These are phyloP conservation scores for Melikaiella ostensackeni DNA, from an alignment of 2,888 invertebrate species.

Conservation along the genomic window DNA sequence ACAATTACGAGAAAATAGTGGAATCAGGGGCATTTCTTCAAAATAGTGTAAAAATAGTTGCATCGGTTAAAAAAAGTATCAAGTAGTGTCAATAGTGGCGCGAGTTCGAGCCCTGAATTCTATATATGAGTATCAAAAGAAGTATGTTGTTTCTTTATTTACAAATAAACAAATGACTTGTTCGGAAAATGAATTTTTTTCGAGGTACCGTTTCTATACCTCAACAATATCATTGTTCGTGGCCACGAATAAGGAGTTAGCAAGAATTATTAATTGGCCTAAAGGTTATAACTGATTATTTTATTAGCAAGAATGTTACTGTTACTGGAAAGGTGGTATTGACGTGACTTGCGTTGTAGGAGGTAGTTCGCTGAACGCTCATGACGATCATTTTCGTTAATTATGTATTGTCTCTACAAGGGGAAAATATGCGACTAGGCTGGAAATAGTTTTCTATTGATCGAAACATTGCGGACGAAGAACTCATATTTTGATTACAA, in stretches of 20 bases:
- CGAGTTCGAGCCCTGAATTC: too few species aligned
- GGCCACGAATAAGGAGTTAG: not conserved
- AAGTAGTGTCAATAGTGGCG: too few species aligned
- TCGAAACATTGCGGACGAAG: conserved; percentile 21
- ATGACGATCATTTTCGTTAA: conserved; percentile 54
- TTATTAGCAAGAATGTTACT: conserved; percentile 14
- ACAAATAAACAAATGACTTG: too few species aligned
- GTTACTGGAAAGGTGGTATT: conserved; percentile 1
- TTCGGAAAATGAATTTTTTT: too few species aligned
- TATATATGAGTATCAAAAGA: too few species aligned
- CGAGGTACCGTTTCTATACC: too few species aligned
- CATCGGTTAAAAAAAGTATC: too few species aligned
- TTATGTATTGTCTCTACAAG: conserved; percentile 52
- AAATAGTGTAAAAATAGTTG: too few species aligned
- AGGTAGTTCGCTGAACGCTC: conserved; percentile 51
- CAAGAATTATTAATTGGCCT: conserved; percentile 7
- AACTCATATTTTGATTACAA: not conserved
- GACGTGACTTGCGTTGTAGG: conserved; percentile 10
- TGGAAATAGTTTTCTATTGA: conserved; percentile 49
- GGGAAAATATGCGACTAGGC: conserved; percentile 41
- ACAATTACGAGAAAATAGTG: too few species aligned
- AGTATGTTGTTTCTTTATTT: too few species aligned
- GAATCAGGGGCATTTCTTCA: too few species aligned
- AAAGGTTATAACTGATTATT: conserved; percentile 15
- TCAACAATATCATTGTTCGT: too few species aligned